Evolutionary conservation across 2,113 vertebrate species (phyloP), one percentile per base, ranked within the genome.

Genomic region (Cyprinodon brontotheroides): DNA sequence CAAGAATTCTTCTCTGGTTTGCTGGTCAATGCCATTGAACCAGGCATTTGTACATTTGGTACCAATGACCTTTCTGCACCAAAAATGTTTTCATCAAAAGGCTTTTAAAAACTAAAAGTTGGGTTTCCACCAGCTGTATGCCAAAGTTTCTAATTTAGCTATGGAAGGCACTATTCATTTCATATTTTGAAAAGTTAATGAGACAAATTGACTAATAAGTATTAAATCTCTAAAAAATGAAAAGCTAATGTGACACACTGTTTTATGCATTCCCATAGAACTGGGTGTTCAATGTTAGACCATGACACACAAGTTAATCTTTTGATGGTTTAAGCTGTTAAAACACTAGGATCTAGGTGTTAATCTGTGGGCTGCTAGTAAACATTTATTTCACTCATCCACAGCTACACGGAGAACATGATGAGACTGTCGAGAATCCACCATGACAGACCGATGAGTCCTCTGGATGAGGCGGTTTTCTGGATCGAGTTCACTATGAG

Each of bases 401-500:
- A 41, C 14, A 94, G 97, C 38, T 98, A 97, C 77, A 99, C 97
- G 78, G 94, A 96, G 74, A 99, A 94, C 15, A 89, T 71, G 22
- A 71, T 95, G 79, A 65, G 70, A 17, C 77, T 99, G 82, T 98
- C 96, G 45, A 79, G 60, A 4, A 96, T 98, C 83, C 96, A 98
- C 37, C 96, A 96, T 0, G 95, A 98, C 77, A 95, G 96, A 70
- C 96, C 95, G 0, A 11, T 95, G 0, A 95, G 81, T 63, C 93
- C 96, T 13, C 88, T 92, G 72, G 96, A 97, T 15, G 92, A 95
- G 90, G 94, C 96, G 0, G 93, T 97, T 63, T 99, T 97, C 91
- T 98, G 97, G 97, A 94, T 97, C 0, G 96, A 98, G 88, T 97
- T 94, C 88, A 95, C 96, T 13, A 96, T 98, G 94, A 95, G 94